These are phyloP conservation scores for Drymonia ruficornis DNA, from an alignment of 2,888 invertebrate genomes.

Conservation along the genomic window DNA sequence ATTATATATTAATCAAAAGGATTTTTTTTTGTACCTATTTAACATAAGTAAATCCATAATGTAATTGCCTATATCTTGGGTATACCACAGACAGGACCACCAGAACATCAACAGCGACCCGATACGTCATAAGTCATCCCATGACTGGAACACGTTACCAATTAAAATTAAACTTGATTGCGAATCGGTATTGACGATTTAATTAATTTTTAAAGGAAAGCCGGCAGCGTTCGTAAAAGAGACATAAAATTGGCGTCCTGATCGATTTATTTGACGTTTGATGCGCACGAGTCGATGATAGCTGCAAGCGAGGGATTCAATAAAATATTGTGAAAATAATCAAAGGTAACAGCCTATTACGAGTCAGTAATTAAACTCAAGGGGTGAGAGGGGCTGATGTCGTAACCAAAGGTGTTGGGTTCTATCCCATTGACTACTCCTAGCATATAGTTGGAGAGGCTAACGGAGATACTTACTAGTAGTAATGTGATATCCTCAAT, in stretches of 20 bases:
- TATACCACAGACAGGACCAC: neutral
- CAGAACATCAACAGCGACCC: constrained; percentile 37
- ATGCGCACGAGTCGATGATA: neutral
- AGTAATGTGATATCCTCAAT: too few relatives aligned
- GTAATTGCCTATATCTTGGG: neutral
- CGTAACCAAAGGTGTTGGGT: too few relatives aligned
- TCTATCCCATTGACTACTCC: too few relatives aligned
- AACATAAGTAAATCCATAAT: too few relatives aligned
- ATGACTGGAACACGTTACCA: constrained; percentile 62
- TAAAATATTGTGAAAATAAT: neutral
- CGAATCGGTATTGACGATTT: constrained; percentile 52
- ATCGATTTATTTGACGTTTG: constrained; percentile 49
- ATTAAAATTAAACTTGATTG: constrained; percentile 65
- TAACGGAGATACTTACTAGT: too few relatives aligned
- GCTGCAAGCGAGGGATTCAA: neutral
- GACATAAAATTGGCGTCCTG: constrained; percentile 41
- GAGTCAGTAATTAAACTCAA: too few relatives aligned
- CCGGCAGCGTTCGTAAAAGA: constrained; percentile 44
- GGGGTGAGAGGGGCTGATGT: too few relatives aligned
- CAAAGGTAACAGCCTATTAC: too few relatives aligned
- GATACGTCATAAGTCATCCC: constrained; percentile 70
- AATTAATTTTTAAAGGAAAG: constrained; percentile 61
- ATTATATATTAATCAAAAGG: too few relatives aligned
- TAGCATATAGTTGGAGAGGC: too few relatives aligned
- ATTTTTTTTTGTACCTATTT: too few relatives aligned